These are phyloP conservation scores for Trochalopteron elliotii DNA, from an alignment of 2,113 vertebrate species.

Conservation along the genomic window DNA sequence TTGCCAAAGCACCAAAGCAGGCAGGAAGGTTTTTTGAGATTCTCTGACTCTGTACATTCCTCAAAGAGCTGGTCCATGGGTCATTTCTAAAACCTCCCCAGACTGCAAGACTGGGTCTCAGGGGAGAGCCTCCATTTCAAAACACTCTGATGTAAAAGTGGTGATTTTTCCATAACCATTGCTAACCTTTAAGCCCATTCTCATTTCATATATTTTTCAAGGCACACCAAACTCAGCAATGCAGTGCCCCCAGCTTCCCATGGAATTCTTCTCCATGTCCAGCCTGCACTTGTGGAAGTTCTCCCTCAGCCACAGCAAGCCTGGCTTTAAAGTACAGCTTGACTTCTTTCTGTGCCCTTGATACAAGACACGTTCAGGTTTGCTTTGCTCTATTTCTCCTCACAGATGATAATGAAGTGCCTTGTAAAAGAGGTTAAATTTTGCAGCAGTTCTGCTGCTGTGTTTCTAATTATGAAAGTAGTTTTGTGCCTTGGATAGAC, in stretches of 20 bases:
- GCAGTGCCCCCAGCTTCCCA: neutral
- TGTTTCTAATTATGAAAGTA: neutral
- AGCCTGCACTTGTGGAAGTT: neutral
- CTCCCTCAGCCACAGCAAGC: neutral
- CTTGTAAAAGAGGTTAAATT: neutral
- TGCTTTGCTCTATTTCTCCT: neutral
- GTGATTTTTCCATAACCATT: neutral
- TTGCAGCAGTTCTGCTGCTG: neutral
- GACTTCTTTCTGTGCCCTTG: neutral
- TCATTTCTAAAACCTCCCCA: neutral
- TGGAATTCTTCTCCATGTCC: neutral
- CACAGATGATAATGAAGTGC: neutral
- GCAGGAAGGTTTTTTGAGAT: neutral
- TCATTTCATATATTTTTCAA: neutral
- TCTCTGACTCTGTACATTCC: neutral
- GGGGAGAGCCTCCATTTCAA: neutral
- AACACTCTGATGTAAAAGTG: neutral
- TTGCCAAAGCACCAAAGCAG: neutral
- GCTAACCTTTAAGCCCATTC: neutral
- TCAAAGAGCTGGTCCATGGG: neutral
- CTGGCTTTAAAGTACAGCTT: neutral
- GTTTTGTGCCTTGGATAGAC: neutral
- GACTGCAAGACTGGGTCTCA: neutral
- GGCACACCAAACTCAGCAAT: neutral
- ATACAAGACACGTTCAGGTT: neutral